phyloP scores from a whole-genome alignment of 2,888 invertebrate species.

The Diogma glabrata region DNA sequence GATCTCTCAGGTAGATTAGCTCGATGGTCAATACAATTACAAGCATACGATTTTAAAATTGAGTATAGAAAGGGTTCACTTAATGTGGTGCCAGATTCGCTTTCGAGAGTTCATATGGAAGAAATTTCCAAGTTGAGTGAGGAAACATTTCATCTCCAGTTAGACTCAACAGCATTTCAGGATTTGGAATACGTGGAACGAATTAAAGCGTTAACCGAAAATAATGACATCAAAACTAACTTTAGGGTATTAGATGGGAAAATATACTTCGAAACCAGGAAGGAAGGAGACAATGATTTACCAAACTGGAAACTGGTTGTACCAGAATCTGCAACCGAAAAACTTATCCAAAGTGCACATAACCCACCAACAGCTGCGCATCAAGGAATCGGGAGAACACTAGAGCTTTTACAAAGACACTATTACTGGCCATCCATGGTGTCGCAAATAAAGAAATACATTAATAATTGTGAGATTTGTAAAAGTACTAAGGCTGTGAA shows the following conservation, averaged over 20 bases:
- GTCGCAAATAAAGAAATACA: too few relatives aligned
- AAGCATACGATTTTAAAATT: conserved; percentile 11
- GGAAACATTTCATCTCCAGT: not conserved
- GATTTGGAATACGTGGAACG: not conserved
- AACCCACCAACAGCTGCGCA: not conserved
- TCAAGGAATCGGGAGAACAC: not conserved
- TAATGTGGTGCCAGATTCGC: conserved; percentile 10
- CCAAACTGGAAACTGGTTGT: not conserved
- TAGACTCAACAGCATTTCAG: not conserved
- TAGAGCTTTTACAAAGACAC: not conserved
- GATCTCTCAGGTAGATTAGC: conserved; percentile 9
- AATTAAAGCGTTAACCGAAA: not conserved
- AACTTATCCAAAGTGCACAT: not conserved
- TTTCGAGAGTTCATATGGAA: not conserved
- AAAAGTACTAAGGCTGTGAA: too few relatives aligned
- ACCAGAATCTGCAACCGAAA: not conserved
- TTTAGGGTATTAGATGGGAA: not conserved
- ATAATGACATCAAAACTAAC: not conserved
- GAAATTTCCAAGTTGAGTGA: not conserved
- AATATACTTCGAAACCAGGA: not conserved
- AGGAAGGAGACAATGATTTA: not conserved
- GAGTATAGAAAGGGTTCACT: conserved; percentile 9
- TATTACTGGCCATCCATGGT: too few relatives aligned
- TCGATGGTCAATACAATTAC: conserved; percentile 10
- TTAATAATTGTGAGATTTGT: not conserved